Conservation (phyloP, 2,888 invertebrate genomes). For the Timandra comae region DNA sequence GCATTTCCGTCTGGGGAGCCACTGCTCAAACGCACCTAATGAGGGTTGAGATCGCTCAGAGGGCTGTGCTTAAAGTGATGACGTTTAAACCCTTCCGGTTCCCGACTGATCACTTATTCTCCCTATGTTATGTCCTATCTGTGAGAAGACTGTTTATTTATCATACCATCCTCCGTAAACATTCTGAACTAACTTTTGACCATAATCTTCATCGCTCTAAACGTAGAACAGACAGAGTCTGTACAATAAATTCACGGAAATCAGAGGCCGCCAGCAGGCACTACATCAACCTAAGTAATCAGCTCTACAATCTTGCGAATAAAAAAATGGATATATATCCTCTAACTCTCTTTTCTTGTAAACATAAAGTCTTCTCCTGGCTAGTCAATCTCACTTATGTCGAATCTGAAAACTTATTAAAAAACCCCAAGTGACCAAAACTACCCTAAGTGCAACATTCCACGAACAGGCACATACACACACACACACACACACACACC, state of each 20-base stretch:
- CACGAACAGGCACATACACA: no score
- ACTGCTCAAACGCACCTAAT: neutral
- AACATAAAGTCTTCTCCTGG: no score
- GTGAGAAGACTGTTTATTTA: constrained; percentile 1
- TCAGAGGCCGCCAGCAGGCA: neutral
- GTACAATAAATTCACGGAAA: neutral
- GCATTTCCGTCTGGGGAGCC: constrained; percentile 1
- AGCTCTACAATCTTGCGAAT: no score
- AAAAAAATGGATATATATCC: no score
- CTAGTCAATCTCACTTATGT: no score
- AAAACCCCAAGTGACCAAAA: no score
- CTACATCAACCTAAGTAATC: no score
- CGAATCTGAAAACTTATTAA: no score
- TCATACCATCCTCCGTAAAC: constrained; percentile 1
- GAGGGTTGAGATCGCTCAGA: neutral
- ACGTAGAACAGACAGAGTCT: neutral
- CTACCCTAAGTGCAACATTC: no score
- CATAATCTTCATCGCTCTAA: neutral
- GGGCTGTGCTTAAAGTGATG: constrained; percentile 1
- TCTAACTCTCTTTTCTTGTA: no score
- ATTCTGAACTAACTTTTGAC: neutral
- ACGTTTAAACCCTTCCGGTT: neutral
- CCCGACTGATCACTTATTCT: neutral
- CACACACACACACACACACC: no score
- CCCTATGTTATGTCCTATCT: neutral